phyloP scores from a whole-genome alignment of 2,113 vertebrate genomes.

The Dromaius novaehollandiae region DNA sequence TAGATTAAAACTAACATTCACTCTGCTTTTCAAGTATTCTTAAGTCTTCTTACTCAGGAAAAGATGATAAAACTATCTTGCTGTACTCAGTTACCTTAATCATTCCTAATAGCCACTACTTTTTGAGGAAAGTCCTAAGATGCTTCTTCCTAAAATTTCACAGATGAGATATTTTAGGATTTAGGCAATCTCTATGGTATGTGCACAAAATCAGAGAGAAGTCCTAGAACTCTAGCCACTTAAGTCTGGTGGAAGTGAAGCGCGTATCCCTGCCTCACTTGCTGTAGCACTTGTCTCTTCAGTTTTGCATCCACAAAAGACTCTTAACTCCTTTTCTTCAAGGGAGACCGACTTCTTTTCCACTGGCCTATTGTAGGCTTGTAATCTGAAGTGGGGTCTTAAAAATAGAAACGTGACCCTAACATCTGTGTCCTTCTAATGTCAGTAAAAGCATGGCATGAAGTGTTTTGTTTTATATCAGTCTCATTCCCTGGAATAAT shows the following conservation, averaged over 20 bases:
- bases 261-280: not conserved
- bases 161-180: not conserved
- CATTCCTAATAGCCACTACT: not conserved
- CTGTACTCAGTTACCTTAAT: not conserved
- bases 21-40: not conserved
- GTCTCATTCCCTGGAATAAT: not conserved
- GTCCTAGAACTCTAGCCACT: fast-evolving
- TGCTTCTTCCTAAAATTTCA: not conserved
- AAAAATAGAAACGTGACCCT: not conserved
- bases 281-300: not conserved
- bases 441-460: not conserved
- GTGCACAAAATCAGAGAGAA: not conserved
- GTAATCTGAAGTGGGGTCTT: not conserved
- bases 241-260: not conserved
- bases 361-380: not conserved
- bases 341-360: not conserved
- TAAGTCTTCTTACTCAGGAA: not conserved
- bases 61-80: not conserved
- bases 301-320: not conserved
- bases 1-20: not conserved
- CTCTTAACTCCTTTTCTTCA: not conserved
- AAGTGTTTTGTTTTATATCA: slow-evolving; percentile 13
- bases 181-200: not conserved
- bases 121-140: not conserved
- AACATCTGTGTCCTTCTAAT: slow-evolving; percentile 26